Evolutionary conservation across 1,140 invertebrate genomes (phyloP).

Genomic region (Sarcophaga peregrina): DNA sequence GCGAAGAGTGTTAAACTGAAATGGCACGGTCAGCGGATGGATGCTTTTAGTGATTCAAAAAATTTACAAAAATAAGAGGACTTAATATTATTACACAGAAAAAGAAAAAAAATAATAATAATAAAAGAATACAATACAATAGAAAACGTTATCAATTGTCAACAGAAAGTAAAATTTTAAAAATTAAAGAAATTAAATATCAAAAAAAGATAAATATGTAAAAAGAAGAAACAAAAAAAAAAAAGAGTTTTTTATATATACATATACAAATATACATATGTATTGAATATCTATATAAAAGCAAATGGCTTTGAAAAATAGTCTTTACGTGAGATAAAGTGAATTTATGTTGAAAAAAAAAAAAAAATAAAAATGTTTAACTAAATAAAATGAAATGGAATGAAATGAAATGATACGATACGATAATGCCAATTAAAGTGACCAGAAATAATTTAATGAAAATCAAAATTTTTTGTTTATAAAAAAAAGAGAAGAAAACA

Average conservation of each 20-base stretch:
- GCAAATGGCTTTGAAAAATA: no score
- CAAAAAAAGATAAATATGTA: neutral
- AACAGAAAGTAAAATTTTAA: neutral
- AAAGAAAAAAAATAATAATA: neutral
- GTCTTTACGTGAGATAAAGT: no score
- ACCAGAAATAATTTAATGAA: no score
- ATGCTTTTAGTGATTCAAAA: slow-evolving; percentile 16
- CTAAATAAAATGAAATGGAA: no score
- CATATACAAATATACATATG: no score
- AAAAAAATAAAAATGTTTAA: no score
- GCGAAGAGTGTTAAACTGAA: slow-evolving; percentile 36
- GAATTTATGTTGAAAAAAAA: no score
- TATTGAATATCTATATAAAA: no score
- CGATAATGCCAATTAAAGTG: no score
- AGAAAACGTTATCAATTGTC: neutral
- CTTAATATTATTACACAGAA: neutral
- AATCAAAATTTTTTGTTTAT: neutral
- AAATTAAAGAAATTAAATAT: neutral
- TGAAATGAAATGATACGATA: no score
- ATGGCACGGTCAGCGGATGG: slow-evolving; percentile 36
- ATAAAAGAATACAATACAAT: neutral
- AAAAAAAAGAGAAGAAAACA: neutral
- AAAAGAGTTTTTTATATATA: no score
- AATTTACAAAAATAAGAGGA: slow-evolving; percentile 6
- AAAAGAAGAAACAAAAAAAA: neutral